Evolutionary conservation across 2,797 vertebrate genomes (phyloP), one percentile per base, ranked within the genome.

Genomic region (Limosa lapponica): DNA sequence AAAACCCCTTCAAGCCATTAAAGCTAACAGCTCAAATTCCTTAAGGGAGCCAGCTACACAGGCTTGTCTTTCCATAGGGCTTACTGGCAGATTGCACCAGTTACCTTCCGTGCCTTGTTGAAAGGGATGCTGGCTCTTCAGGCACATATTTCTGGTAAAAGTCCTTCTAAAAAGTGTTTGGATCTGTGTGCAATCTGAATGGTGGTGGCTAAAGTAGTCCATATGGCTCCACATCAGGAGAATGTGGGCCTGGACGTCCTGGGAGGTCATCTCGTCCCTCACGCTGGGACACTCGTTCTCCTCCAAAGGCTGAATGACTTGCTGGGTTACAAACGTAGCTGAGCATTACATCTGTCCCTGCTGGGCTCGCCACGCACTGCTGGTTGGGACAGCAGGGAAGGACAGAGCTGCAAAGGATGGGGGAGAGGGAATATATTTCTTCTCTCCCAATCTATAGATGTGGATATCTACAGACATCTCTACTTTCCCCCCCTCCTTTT

Each of bases 11-110:
- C n/a, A 66, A 93, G 39, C 67, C 44, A 66, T 95, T 96, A 95
- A 91, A 95, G 67, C 72, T 87, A 95, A 79, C 59, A 93, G 37
- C 30, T 92, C 70, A 80, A 79, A 94, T 87, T 87, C 74, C 90
- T 77, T 59, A 78, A 61, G 86, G 66, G 77, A 94, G 36, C 73
- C 86, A 93, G 57, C 23, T 81, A 36, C 32, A 30, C 18, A 8
- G 52, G 58, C 58, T 74, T 77, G 46, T 55, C 49, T 87, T 93
- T 94, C 86, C 80, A 34, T 23, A 19, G 92, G 62, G 7, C 44
- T 94, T 62, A 10, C 58, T 70, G 83, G 62, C 77, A 90, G 73
- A 84, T 84, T 62, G 73, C 51, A 79, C 46, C 58, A 54, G 61
- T 79, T 91, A 25, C 66, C 86, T 79, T 55, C 82, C 2, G 2